Evolutionary conservation across 2,888 invertebrate genomes (phyloP).

Genomic region (Pachydiplax longipennis): DNA sequence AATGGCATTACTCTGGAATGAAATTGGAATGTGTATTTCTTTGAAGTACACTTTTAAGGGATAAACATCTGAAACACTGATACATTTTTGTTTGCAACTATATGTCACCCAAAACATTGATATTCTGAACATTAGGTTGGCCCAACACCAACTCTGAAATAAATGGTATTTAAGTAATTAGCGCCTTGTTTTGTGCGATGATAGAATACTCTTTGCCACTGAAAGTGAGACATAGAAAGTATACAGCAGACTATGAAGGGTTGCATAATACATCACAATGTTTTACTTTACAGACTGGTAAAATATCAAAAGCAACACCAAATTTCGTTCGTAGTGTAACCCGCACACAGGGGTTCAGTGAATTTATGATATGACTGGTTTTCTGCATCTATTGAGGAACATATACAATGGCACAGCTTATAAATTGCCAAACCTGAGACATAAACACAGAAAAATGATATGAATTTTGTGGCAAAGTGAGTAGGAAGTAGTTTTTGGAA

Average conservation of each 20-base stretch:
- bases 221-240: conserved; percentile 16
- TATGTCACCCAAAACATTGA: neutral
- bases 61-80: conserved; percentile 26
- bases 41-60: neutral
- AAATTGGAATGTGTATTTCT: conserved; percentile 9
- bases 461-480: conserved; percentile 34
- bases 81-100: neutral
- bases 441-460: conserved; percentile 41
- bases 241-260: conserved; percentile 24
- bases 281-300: neutral
- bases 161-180: neutral
- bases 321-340: neutral
- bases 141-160: conserved; percentile 6
- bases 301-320: conserved; percentile 39
- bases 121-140: neutral
- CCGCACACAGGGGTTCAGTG: neutral
- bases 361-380: conserved; percentile 32
- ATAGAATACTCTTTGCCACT: conserved; percentile 37
- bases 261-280: conserved; percentile 6
- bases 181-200: conserved; percentile 33
- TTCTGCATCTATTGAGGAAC: conserved; percentile 35
- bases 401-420: conserved; percentile 37
- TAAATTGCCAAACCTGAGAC: conserved; percentile 41
- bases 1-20: neutral
- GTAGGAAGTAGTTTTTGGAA: conserved; percentile 7